Percentiles rank a stretch among this genome's conserved stretches.
phyloP scores from a whole-genome alignment of 2,888 invertebrate species.

The Chymomyza procnemis region DNA sequence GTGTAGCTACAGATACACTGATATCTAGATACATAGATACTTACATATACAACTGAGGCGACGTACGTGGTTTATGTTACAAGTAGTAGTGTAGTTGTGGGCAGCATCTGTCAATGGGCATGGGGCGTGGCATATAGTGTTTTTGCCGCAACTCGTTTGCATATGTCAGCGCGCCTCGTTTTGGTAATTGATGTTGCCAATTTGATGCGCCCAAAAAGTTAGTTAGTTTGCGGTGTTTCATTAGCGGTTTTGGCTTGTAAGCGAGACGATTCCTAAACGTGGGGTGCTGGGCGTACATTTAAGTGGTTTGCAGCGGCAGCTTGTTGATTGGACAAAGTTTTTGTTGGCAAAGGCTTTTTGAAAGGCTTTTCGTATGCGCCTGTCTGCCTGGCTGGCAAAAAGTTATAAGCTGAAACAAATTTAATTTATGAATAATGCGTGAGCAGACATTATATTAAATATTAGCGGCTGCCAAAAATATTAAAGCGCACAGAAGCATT shows the following conservation, averaged over 20 bases:
- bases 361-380: constrained; percentile 8
- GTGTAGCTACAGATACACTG: neutral
- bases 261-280: neutral
- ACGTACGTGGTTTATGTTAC: neutral
- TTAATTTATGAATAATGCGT: neutral
- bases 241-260: constrained; percentile 53
- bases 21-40: neutral
- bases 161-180: constrained; percentile 30
- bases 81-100: neutral
- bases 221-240: constrained; percentile 55
- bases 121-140: neutral
- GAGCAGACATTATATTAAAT: neutral
- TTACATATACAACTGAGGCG: no score
- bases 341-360: neutral
- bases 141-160: constrained; percentile 43
- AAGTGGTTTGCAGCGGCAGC: constrained; percentile 26
- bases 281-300: neutral
- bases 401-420: neutral
- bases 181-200: constrained; percentile 51
- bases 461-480: neutral
- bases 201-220: constrained; percentile 41
- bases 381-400: no score
- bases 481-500: neutral
- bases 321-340: constrained; percentile 17
- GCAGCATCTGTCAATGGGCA: neutral